phyloP scores from a whole-genome alignment of 2,113 vertebrate genomes.

The Malurus cyaneus region DNA sequence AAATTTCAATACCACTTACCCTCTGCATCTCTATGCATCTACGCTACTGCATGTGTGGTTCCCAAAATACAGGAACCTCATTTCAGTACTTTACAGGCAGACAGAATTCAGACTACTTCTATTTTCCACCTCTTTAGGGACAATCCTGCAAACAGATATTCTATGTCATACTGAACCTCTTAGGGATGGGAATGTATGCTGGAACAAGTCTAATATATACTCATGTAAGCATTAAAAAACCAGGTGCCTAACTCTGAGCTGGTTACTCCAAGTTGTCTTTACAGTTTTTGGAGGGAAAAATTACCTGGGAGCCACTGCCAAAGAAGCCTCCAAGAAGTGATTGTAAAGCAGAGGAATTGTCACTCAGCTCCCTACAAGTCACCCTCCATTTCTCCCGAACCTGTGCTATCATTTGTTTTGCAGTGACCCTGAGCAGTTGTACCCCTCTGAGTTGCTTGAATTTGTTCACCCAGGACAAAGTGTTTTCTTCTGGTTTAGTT shows the following conservation, averaged over 20 bases:
- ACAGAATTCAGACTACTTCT: neutral
- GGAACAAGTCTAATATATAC: neutral
- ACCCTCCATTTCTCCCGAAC: neutral
- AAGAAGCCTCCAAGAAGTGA: neutral
- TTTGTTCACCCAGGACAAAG: neutral
- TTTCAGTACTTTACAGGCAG: neutral
- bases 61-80: neutral
- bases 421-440: neutral
- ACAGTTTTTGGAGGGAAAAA: neutral
- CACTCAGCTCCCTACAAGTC: neutral
- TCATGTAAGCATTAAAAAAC: neutral
- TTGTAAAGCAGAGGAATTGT: neutral
- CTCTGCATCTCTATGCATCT: neutral
- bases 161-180: neutral
- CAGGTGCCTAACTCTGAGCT: neutral
- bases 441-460: neutral
- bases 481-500: neutral
- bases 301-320: neutral
- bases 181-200: neutral
- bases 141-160: neutral
- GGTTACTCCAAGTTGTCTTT: neutral
- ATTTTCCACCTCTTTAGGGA: neutral
- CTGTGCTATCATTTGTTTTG: neutral
- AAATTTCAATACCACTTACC: neutral
- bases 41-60: neutral